Evolutionary conservation across 2,888 invertebrate species (phyloP).

Genomic region (Caradrina kadenii): DNA sequence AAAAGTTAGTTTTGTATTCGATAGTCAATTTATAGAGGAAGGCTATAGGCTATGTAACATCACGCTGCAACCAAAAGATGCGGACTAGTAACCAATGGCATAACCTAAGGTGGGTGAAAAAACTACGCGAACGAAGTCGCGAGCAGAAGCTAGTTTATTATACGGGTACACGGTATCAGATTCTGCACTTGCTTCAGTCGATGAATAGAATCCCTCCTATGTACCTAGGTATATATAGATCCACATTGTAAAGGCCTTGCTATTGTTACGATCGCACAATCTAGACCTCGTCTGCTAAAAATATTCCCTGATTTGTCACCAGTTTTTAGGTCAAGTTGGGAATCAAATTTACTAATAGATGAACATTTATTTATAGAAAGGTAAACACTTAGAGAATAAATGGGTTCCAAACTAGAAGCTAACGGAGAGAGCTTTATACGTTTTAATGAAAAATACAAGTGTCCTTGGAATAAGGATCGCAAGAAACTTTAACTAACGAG

Average conservation of each 20-base stretch:
- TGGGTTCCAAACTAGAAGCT: constrained; percentile 15
- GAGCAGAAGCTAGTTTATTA: background rate
- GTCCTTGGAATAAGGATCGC: background rate
- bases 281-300: constrained; percentile 26
- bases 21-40: too few relatives aligned
- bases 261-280: constrained; percentile 34
- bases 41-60: too few relatives aligned
- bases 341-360: background rate
- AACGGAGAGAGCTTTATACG: background rate
- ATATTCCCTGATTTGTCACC: constrained; percentile 13
- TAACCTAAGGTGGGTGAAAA: too few relatives aligned
- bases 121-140: too few relatives aligned
- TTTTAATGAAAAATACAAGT: constrained; percentile 1
- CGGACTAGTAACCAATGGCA: too few relatives aligned
- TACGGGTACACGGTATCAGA: background rate
- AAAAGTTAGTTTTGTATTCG: too few relatives aligned
- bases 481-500: background rate
- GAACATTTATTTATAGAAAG: constrained; percentile 17
- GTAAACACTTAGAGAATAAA: constrained; percentile 3
- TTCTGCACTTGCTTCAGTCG: constrained; percentile 20
- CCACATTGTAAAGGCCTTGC: constrained; percentile 34
- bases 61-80: too few relatives aligned
- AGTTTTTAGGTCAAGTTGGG: background rate
- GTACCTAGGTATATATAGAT: constrained; percentile 5
- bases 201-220: constrained; percentile 40